Percentiles rank a stretch among this genome's conserved stretches.
phyloP scores from a whole-genome alignment of 2,888 invertebrate species.

The Caradrina kadenii region DNA sequence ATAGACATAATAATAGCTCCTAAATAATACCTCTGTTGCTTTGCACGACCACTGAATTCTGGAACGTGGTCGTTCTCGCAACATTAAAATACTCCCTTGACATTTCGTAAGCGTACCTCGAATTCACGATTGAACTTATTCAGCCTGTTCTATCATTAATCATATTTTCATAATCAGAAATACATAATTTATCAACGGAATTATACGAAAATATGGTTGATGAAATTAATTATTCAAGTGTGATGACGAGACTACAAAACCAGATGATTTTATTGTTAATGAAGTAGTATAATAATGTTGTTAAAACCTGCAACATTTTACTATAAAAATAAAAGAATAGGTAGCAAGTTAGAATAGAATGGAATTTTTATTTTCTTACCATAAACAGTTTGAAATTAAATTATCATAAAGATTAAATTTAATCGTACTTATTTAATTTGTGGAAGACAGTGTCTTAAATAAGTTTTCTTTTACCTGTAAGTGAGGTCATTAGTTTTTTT shows the following conservation, averaged over 20 bases:
- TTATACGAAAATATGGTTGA: conserved; percentile 3
- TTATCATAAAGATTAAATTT: no score
- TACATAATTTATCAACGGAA: conserved; percentile 28
- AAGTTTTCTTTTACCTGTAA: no score
- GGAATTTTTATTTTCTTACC: no score
- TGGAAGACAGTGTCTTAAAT: no score
- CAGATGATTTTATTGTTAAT: neutral
- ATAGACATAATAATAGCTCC: neutral
- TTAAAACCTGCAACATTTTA: no score
- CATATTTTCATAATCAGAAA: conserved; percentile 35
- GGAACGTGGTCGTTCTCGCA: conserved; percentile 12
- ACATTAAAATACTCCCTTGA: conserved; percentile 64
- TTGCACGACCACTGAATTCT: conserved; percentile 19
- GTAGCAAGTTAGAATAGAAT: no score
- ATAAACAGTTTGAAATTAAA: no score
- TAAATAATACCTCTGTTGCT: neutral
- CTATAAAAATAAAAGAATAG: no score
- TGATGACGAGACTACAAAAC: neutral
- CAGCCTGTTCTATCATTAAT: conserved; percentile 42
- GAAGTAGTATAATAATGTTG: no score
- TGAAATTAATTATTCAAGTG: conserved; percentile 24
- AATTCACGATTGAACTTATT: conserved; percentile 61
- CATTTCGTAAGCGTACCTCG: conserved; percentile 66
- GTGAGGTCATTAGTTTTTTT: no score
- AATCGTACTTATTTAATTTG: no score